Conservation (phyloP, 1,140 invertebrate species). For the Aphelenchoides fujianensis region DNA sequence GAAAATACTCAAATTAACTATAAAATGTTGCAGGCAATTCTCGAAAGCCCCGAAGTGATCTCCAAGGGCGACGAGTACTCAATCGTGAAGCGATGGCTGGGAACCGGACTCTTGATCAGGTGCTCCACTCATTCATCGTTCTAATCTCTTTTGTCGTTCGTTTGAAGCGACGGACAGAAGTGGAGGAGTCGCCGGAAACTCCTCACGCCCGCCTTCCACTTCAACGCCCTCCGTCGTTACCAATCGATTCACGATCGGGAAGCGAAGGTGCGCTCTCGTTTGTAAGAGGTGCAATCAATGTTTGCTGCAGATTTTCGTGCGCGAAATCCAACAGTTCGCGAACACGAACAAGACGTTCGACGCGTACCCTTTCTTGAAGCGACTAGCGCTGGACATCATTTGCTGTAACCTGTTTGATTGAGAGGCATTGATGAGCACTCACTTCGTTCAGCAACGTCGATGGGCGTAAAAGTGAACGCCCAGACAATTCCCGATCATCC, state of each 20-base stretch:
- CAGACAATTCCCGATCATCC: conserved; percentile 71
- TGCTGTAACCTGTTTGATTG: conserved; percentile 65
- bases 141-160: not conserved
- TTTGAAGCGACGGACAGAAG: conserved; percentile 70
- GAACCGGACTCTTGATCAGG: conserved; percentile 46
- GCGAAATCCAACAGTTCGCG: conserved; percentile 69
- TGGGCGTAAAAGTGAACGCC: conserved; percentile 73
- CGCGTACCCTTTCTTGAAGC: conserved; percentile 73
- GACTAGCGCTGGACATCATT: conserved; percentile 81
- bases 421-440: not conserved
- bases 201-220: conserved; percentile 85
- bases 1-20: not conserved
- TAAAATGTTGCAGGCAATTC: not conserved
- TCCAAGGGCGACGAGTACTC: conserved; percentile 32
- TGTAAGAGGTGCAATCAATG: not conserved
- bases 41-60: conserved; percentile 24
- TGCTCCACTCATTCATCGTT: no score
- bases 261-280: conserved; percentile 20
- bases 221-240: conserved; percentile 79
- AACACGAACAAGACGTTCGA: conserved; percentile 69
- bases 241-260: conserved; percentile 67
- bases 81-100: conserved; percentile 29
- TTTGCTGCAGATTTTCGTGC: conserved; percentile 67
- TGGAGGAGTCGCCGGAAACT: conserved; percentile 78
- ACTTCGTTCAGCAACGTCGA: conserved; percentile 70